Conservation (phyloP, 37 sponge, comb jelly and placozoan species). For the Eunapius fragilis region DNA sequence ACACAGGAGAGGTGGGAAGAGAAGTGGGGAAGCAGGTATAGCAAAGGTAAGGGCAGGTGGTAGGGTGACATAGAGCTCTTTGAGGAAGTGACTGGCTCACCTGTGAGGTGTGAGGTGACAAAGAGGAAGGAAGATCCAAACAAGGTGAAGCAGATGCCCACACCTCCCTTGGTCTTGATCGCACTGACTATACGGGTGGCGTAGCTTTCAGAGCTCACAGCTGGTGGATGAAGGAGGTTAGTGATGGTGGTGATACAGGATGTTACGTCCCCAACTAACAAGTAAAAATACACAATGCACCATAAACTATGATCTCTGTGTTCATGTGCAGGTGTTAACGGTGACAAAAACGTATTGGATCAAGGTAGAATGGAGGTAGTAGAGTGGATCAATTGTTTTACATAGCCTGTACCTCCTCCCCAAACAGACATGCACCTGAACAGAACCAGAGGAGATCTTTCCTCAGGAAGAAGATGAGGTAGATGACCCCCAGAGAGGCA, state of each 20-base stretch:
- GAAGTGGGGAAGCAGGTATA: background rate
- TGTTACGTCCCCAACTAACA: too few species aligned
- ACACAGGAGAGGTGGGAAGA: background rate
- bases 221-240: slow-evolving; percentile 22
- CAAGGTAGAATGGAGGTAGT: too few species aligned
- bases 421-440: slow-evolving; percentile 50
- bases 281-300: too few species aligned
- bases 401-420: too few species aligned
- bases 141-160: slow-evolving; percentile 73
- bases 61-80: background rate
- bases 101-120: slow-evolving; percentile 90
- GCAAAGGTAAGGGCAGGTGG: slow-evolving; percentile 3
- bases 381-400: too few species aligned
- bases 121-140: slow-evolving; percentile 93
- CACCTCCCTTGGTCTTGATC: slow-evolving; percentile 89
- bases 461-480: slow-evolving; percentile 70
- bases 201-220: slow-evolving; percentile 45
- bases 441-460: slow-evolving; percentile 93
- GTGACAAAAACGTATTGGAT: too few species aligned
- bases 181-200: slow-evolving; percentile 71
- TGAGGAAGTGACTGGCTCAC: slow-evolving; percentile 17
- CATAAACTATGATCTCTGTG: too few species aligned
- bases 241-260: background rate
- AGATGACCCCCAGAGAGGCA: slow-evolving; percentile 67
- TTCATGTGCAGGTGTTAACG: too few species aligned